Percentiles rank a stretch among this genome's conserved stretches.
phyloP scores from a whole-genome alignment of 2,113 vertebrate species.

The Cyanoderma ruficeps region DNA sequence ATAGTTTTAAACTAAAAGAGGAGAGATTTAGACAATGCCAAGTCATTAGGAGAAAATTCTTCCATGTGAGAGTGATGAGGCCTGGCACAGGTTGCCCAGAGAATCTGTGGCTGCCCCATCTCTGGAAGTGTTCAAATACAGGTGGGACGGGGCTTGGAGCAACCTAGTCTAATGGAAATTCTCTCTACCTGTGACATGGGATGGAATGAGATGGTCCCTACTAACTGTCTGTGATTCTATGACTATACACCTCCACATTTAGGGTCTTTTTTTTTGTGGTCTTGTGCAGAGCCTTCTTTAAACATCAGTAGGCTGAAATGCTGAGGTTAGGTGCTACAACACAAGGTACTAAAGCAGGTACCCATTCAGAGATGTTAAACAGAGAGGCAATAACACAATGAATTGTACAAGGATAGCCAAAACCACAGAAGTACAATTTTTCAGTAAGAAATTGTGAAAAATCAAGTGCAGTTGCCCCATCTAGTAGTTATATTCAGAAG shows the following conservation, averaged over 20 bases:
- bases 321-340: background rate
- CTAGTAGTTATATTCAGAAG: slow-evolving; percentile 16
- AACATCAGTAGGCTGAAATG: background rate
- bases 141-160: background rate
- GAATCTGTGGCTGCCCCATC: background rate
- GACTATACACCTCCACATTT: background rate
- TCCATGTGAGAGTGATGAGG: background rate
- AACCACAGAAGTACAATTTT: background rate
- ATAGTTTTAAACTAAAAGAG: background rate
- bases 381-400: background rate
- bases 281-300: background rate
- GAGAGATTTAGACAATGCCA: background rate
- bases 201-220: background rate
- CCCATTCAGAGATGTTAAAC: background rate
- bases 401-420: background rate
- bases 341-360: background rate
- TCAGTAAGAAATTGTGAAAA: background rate
- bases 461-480: background rate
- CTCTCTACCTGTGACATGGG: background rate
- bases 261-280: background rate
- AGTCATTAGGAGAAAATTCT: background rate
- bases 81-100: background rate
- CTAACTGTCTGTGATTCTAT: background rate
- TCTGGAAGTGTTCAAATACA: background rate
- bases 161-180: background rate